Conservation (phyloP, 2,113 vertebrate genomes). For the Phalacrocorax aristotelis region DNA sequence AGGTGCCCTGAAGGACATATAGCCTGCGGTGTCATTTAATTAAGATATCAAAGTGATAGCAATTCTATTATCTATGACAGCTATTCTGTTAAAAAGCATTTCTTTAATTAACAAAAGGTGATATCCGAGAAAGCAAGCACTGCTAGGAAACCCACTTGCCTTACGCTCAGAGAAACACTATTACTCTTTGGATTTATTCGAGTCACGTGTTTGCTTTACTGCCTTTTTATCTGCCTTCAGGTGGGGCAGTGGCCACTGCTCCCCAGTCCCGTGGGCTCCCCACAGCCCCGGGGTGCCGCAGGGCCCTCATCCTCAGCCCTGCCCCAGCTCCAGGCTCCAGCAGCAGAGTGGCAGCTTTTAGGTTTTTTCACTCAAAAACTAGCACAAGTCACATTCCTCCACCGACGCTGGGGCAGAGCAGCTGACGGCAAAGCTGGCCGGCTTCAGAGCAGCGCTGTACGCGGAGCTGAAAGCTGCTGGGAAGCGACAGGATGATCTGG, state of each 20-base stretch:
- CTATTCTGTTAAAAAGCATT: conserved; percentile 66
- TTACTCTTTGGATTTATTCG: neutral
- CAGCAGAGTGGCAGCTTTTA: neutral
- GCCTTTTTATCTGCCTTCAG: neutral
- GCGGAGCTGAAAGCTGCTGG: neutral
- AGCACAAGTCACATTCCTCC: neutral
- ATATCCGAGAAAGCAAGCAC: neutral
- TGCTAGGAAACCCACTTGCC: neutral
- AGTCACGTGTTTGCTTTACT: neutral
- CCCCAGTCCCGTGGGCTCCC: accelerated
- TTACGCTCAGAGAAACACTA: neutral
- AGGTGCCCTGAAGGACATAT: conserved; percentile 71
- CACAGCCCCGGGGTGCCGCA: accelerated
- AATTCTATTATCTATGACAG: conserved; percentile 65
- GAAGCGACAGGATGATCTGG: conserved; percentile 16
- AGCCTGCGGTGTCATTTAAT: conserved; percentile 72
- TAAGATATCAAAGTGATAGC: conserved; percentile 74
- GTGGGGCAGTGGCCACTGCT: neutral
- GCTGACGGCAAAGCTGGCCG: neutral
- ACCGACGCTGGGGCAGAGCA: neutral
- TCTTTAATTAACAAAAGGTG: conserved; percentile 59
- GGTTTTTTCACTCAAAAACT: neutral
- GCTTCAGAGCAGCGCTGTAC: neutral
- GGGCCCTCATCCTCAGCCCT: neutral
- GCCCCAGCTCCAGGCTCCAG: neutral